phyloP scores from a whole-genome alignment of 2,888 invertebrate genomes.

The Drosophila colorata region DNA sequence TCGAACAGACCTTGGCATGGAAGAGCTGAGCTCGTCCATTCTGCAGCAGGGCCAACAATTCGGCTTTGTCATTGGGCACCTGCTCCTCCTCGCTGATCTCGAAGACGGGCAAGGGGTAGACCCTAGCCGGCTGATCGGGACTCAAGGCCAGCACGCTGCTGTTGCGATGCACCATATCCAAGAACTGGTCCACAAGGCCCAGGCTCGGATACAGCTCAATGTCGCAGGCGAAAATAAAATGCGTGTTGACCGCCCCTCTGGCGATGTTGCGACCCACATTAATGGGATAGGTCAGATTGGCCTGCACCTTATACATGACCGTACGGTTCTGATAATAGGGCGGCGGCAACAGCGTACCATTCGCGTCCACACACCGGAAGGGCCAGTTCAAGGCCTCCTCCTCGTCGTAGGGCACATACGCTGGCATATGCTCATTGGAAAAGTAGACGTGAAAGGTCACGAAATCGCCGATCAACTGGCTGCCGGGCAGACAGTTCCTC shows the following conservation, averaged over 20 bases:
- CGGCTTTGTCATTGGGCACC: conserved; percentile 70
- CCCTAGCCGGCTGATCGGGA: conserved; percentile 36
- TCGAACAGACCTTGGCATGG: conserved; percentile 63
- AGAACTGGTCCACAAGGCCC: conserved; percentile 90
- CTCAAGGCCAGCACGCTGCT: conserved; percentile 85
- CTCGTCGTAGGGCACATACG: conserved; percentile 74
- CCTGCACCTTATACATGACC: conserved; percentile 87
- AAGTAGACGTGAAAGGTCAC: conserved; percentile 89
- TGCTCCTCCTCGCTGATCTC: conserved; percentile 54
- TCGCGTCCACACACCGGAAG: conserved; percentile 49
- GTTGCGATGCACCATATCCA: conserved; percentile 91
- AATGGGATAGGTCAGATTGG: conserved; percentile 93
- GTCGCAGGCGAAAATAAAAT: conserved; percentile 93
- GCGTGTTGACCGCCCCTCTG: conserved; percentile 91
- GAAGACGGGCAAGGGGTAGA: conserved; percentile 75
- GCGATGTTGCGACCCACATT: conserved; percentile 95
- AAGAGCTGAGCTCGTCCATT: conserved; percentile 59
- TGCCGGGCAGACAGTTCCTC: conserved; percentile 86
- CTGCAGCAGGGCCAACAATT: conserved; percentile 59
- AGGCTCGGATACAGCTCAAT: conserved; percentile 95
- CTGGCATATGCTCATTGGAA: conserved; percentile 87
- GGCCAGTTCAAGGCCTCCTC: conserved; percentile 62
- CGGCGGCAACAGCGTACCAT: conserved; percentile 26
- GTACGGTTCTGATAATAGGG: conserved; percentile 79
- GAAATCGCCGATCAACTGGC: conserved; percentile 86